Conservation (phyloP, 2,797 vertebrate species). For the Halcyon chelicuti region DNA sequence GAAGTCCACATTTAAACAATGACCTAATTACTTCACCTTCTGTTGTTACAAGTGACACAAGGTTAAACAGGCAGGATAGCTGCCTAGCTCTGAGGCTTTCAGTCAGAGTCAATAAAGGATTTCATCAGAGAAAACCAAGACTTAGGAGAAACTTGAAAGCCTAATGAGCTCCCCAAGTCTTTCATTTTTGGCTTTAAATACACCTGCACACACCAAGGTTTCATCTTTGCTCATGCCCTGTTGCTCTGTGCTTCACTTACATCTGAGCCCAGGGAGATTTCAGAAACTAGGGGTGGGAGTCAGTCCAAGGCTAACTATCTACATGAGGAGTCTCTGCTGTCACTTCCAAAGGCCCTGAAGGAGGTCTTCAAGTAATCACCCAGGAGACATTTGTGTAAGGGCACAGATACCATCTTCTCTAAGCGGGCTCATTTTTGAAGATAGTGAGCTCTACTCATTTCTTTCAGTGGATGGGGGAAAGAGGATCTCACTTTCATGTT, state of each 20-base stretch:
- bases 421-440: not conserved
- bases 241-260: not conserved
- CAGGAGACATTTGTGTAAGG: not conserved
- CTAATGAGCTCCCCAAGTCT: not conserved
- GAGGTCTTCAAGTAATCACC: not conserved
- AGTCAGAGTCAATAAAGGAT: not conserved
- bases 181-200: not conserved
- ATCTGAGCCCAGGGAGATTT: not conserved
- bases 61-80: slow-evolving; percentile 6
- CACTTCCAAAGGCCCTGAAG: not conserved
- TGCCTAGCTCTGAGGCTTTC: not conserved
- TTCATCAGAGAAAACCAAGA: slow-evolving; percentile 19
- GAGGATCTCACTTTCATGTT: not conserved
- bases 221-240: not conserved
- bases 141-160: not conserved
- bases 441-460: not conserved
- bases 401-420: not conserved
- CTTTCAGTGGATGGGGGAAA: accelerated
- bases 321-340: not conserved
- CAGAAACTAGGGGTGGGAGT: not conserved
- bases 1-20: not conserved
- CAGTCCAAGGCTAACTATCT: not conserved
- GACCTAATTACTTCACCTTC: slow-evolving; percentile 21
- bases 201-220: not conserved
- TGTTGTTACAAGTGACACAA: slow-evolving; percentile 3